Evolutionary conservation across 2,797 vertebrate genomes (phyloP), one percentile per base, ranked within the genome.

Genomic region (Pangasius sanitwongsei): DNA sequence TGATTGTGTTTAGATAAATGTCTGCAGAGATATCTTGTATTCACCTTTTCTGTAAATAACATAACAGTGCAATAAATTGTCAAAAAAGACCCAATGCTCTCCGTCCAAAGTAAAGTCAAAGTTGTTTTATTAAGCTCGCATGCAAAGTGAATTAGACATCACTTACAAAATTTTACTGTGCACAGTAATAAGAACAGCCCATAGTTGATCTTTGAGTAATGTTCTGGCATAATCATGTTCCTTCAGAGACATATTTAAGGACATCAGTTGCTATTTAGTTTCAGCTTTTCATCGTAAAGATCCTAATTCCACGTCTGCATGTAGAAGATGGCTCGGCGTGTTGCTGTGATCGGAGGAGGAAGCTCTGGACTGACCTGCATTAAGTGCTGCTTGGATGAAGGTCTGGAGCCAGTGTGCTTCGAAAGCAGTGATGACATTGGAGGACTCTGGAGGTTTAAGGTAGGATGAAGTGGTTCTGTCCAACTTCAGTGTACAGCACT

Each of bases 391-490:
- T 91, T 98, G 91, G 96, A 98, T 57, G 97, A 98, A 92, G 96
- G 95, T 1, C 92, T 98, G 92, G 96, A 97, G 91, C 97, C 97
- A 0, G 83, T 96, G 61, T 98, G 98, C 94, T 98, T 97, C 15
- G 98, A 99, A 90, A 97, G 96, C 91, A 97, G 93, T 0, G 86
- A 96, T 34, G 97, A 98, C 91, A 97, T 98, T 0, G 97, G 97
- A 16, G 97, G 97, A 2, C 95, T 99, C 75, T 98, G 97, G 98
- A 97, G 96, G 89, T 98, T 96, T 92, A 97, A 97, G 95, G 97
- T 98, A 92, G 89, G 88, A 91, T 23, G 13, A 75, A 50, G 2
- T 72, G 23, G n/a, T n/a, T 41, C 11, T 77, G n/a, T 37, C 11
- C 50, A 34, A 41, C 61, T 48, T 48, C 31, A 23, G 0, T 28